Evolutionary conservation across 2,113 vertebrate genomes (phyloP).

Genomic region (Stegostoma tigrinum): DNA sequence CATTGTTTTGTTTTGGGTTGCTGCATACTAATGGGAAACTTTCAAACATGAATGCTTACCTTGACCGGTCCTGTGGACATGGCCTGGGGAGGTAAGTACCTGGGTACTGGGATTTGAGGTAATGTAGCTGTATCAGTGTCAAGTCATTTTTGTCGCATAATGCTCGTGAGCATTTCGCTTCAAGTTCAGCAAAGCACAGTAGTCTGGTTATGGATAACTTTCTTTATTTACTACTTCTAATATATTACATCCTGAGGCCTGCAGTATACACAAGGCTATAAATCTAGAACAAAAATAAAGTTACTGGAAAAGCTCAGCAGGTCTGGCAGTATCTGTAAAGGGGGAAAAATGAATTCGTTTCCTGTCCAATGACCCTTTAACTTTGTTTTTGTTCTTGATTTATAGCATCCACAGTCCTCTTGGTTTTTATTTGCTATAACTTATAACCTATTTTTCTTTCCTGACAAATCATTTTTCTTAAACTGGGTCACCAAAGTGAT

Average conservation of each 20-base stretch:
- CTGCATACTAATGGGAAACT: too few relatives aligned
- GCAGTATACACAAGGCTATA: background rate
- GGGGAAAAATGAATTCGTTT: too few relatives aligned
- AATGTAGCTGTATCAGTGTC: background rate
- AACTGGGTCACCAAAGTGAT: background rate
- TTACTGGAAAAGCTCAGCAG: too few relatives aligned
- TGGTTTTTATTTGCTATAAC: background rate
- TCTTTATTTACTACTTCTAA: background rate
- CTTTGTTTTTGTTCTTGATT: too few relatives aligned
- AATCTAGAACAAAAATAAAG: background rate
- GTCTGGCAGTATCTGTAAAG: too few relatives aligned
- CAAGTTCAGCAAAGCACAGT: background rate
- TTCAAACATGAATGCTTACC: background rate
- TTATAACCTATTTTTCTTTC: background rate
- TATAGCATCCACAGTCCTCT: too few relatives aligned
- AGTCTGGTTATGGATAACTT: background rate
- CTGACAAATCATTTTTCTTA: background rate
- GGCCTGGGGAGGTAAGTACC: background rate
- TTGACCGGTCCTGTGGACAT: background rate
- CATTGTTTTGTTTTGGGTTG: too few relatives aligned
- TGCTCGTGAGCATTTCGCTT: background rate
- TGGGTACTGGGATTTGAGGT: background rate
- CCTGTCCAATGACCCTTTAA: too few relatives aligned
- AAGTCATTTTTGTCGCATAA: background rate
- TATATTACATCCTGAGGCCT: background rate